Base-by-base conservation (phyloP, 2,888 invertebrate genomes). In the Anaspis maculata region DNA sequence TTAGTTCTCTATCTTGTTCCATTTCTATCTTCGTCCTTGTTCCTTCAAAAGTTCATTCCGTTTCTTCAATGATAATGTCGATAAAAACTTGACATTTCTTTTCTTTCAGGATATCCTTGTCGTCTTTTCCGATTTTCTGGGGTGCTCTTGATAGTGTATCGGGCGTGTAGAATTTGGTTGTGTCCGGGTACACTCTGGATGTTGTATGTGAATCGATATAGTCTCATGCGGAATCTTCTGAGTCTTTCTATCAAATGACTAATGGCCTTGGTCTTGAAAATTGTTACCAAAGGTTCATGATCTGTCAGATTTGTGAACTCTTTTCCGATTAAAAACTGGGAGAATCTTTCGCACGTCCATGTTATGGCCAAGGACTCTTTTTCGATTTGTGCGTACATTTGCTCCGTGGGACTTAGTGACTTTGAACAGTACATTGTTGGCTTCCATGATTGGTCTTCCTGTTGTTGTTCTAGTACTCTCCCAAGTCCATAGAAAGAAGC, bases 331-430 rank as follows among this genome's bases (percentile, higher is more conserved):
- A 15, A 4, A 15, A 15, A 27, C 15, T 62, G 51, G 26, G 46
- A 32, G 31, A 62, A 57, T 32, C 48, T 45, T 31, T 62, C 56
- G 5, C 50, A 46, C 3, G 56, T 58, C 46, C 51, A 55, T 0
- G 48, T 49, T 1, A 60, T 32, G 5, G 55, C 61, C 5, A 64
- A 36, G 0, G 58, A 53, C 44, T 64, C 60, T 39, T 59, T 59
- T 37, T 64, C 61, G 7, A 62, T 61, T 38, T 61, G 56, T 0
- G 57, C 55, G 33, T 61, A 63, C 12, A 51, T 34, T 12, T 39
- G 43, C 38, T 64, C 59, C 2, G 56, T 42, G 2, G 33, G 37
- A 22, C 46, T 49, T 13, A 62, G 32, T n/a, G 52, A 45, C 39
- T 54, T 44, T 2, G 57, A 61, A 1, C 53, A 64, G 2, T 53